phyloP scores from a whole-genome alignment of 2,888 invertebrate species.

The Argyresthia goedartella region DNA sequence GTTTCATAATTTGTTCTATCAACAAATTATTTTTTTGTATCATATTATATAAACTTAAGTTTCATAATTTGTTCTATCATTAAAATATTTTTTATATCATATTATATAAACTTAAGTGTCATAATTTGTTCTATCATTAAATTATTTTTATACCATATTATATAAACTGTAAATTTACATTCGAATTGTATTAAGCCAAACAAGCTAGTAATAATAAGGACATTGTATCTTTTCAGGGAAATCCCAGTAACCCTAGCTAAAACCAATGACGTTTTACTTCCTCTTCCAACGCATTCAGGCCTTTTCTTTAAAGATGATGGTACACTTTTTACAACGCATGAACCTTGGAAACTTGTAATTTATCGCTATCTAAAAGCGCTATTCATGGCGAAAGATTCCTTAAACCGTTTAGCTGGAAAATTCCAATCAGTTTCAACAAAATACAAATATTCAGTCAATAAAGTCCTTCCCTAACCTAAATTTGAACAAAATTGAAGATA shows the following conservation, averaged over 20 bases:
- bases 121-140: conserved; percentile 12
- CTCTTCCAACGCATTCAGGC: too few relatives aligned
- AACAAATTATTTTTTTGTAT: too few relatives aligned
- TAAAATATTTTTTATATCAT: too few relatives aligned
- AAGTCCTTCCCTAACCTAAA: not conserved
- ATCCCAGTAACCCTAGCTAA: not conserved
- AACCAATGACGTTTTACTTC: too few relatives aligned
- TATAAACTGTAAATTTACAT: conserved; percentile 9
- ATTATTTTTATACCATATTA: conserved; percentile 10
- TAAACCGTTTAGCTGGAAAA: not conserved
- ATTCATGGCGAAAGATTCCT: not conserved
- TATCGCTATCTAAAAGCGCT: not conserved
- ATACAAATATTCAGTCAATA: not conserved
- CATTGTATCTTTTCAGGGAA: not conserved
- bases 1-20: too few relatives aligned
- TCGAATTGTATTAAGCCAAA: not conserved
- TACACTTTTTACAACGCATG: too few relatives aligned
- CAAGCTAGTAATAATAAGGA: not conserved
- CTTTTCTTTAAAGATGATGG: too few relatives aligned
- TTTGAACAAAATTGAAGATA: not conserved
- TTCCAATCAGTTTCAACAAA: not conserved
- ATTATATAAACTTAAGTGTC: too few relatives aligned
- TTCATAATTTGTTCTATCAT: too few relatives aligned
- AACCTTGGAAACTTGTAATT: not conserved
- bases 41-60: too few relatives aligned